These are phyloP conservation scores for Calyptomena viridis DNA, from an alignment of 2,113 vertebrate genomes.

Conservation along the genomic window DNA sequence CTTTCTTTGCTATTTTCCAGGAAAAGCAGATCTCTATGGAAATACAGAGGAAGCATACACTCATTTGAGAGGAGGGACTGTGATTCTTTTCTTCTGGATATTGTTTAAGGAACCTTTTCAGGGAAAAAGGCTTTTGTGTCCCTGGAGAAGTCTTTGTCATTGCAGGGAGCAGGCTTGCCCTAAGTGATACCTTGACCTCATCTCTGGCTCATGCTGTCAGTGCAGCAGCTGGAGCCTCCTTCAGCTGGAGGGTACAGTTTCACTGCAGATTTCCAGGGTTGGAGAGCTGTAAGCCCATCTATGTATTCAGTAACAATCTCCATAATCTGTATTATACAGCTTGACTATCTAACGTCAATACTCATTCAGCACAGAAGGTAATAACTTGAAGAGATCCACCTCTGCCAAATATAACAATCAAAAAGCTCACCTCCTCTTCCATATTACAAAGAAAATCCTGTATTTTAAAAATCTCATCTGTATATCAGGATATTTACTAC, in stretches of 20 bases:
- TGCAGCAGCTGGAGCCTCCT: constrained; percentile 39
- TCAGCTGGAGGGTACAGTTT: not conserved
- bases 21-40: not conserved
- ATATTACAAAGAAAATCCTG: not conserved
- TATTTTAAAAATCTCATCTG: not conserved
- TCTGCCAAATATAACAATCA: not conserved
- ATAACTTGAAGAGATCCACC: not conserved
- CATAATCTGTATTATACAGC: not conserved
- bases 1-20: not conserved
- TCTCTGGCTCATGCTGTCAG: constrained; percentile 7
- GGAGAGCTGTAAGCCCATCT: not conserved
- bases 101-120: not conserved
- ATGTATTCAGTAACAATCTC: constrained; percentile 51
- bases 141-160: not conserved
- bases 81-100: not conserved
- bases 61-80: not conserved
- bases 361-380: not conserved
- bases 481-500: not conserved
- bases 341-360: constrained; percentile 22
- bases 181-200: not conserved
- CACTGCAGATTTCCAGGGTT: not conserved
- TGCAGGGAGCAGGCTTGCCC: not conserved
- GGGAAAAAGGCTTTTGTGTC: not conserved
- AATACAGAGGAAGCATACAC: not conserved
- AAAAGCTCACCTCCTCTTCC: not conserved